Evolutionary conservation across 2,888 invertebrate genomes (phyloP).

Genomic region (Heliconius charithonia): DNA sequence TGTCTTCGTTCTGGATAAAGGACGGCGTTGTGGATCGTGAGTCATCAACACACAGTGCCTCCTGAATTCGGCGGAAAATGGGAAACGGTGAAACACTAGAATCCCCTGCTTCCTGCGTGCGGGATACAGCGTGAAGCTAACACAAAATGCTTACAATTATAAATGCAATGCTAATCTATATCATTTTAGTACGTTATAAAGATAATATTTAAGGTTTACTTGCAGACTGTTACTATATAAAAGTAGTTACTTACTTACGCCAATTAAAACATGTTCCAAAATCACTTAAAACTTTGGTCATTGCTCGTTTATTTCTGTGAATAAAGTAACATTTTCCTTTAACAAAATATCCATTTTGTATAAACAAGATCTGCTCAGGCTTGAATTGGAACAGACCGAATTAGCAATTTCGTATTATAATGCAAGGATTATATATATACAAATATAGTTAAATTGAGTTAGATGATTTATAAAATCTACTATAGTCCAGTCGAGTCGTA

Average conservation of each 20-base stretch:
- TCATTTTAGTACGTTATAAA: background rate
- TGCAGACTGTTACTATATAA: background rate
- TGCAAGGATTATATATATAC: background rate
- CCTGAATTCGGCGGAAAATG: no score
- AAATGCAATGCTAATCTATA: background rate
- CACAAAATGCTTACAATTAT: background rate
- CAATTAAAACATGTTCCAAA: background rate
- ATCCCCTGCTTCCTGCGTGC: no score
- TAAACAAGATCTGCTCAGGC: conserved; percentile 11
- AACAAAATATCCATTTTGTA: conserved; percentile 4
- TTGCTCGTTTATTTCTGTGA: conserved; percentile 3
- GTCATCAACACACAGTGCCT: no score
- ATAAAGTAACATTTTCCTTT: conserved; percentile 8
- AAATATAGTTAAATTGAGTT: background rate
- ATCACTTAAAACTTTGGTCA: conserved; percentile 9
- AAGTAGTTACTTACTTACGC: background rate
- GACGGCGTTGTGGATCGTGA: no score
- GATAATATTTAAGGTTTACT: background rate
- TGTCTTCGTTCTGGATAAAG: no score
- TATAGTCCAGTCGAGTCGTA: no score
- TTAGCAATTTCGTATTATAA: conserved; percentile 7
- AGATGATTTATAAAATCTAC: background rate
- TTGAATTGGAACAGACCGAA: conserved; percentile 10
- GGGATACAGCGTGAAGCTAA: no score
- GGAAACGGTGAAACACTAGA: no score